These are phyloP conservation scores for Phyllotreta striolata DNA, from an alignment of 2,888 invertebrate species.

Conservation along the genomic window DNA sequence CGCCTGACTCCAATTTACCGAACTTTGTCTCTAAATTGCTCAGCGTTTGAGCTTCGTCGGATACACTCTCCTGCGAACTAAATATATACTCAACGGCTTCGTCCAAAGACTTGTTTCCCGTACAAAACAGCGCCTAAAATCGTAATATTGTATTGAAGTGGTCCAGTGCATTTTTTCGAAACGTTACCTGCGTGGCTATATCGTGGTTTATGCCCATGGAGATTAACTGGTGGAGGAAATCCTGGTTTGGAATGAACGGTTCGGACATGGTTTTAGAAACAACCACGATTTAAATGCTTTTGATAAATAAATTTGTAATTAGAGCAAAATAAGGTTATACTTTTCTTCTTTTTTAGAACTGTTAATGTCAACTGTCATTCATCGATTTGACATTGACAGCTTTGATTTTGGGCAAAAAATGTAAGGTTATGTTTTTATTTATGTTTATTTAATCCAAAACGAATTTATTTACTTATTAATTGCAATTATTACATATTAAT, in stretches of 20 bases:
- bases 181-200: conserved; percentile 59
- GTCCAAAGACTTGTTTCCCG: conserved; percentile 65
- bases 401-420: too few relatives aligned
- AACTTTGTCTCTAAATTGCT: conserved; percentile 48
- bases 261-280: conserved; percentile 32
- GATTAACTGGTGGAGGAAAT: conserved; percentile 56
- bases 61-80: conserved; percentile 60
- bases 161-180: background rate
- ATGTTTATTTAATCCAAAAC: too few relatives aligned
- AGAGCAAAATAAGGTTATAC: too few relatives aligned
- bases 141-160: conserved; percentile 6
- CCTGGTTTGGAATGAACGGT: conserved; percentile 56
- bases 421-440: too few relatives aligned
- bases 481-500: too few relatives aligned
- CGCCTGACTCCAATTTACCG: conserved; percentile 45
- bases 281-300: background rate
- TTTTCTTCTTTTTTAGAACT: too few relatives aligned
- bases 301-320: conserved; percentile 5
- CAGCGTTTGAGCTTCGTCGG: conserved; percentile 32
- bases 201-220: conserved; percentile 62
- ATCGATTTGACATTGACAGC: too few relatives aligned
- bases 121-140: conserved; percentile 64
- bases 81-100: conserved; percentile 65
- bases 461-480: too few relatives aligned
- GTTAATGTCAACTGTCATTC: too few relatives aligned